Evolutionary conservation across 2,113 vertebrate genomes (phyloP), one percentile per base, ranked within the genome.

Genomic region (Myiozetetes cayanensis): DNA sequence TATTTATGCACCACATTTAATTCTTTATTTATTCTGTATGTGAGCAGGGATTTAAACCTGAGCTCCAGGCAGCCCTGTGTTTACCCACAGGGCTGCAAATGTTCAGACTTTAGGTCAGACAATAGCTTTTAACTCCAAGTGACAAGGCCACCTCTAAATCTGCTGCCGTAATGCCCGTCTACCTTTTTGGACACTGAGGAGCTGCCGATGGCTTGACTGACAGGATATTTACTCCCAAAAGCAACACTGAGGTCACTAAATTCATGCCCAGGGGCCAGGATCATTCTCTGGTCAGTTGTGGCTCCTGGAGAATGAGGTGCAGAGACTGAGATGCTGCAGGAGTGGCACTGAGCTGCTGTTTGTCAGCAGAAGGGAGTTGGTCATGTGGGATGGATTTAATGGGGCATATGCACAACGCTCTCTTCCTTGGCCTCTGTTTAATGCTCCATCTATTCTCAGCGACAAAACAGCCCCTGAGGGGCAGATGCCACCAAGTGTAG

Each of bases 1-100:
- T 97, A 96, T 96, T 96, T 90, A 85, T 53, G 76, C 70, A 31
- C 67, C 17, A 0, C 20, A 2, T 84, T 93, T 72, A 94, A 89
- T 81, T 92, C 91, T 95, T 97, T 95, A 95, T 96, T 97, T 96
- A 93, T 89, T 85, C 92, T 94, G 58, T 65, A 5, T 75, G 35
- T 25, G 80, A 89, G 68, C 0, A 1, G 4, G 46, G 94, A 55
- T 76, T 92, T 82, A 89, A 47, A 15, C 80, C 79, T 78, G 15
- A 68, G 92, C 90, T 93, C 94, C 7, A 1, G 83, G 88, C 90
- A 76, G 76, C 49, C 85, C 47, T 81, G 68, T 92, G 96, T 93
- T 94, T 90, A 92, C 89, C 86, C 74, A 55, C 23, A 9, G 82
- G 94, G 49, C 65, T 90, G 83, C 73, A 90, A 39, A 87, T 23